A percentile compares a stretch with the other conserved stretches of the same genome.
Conservation (phyloP, 2,113 vertebrate species). For the Mus musculus region DNA sequence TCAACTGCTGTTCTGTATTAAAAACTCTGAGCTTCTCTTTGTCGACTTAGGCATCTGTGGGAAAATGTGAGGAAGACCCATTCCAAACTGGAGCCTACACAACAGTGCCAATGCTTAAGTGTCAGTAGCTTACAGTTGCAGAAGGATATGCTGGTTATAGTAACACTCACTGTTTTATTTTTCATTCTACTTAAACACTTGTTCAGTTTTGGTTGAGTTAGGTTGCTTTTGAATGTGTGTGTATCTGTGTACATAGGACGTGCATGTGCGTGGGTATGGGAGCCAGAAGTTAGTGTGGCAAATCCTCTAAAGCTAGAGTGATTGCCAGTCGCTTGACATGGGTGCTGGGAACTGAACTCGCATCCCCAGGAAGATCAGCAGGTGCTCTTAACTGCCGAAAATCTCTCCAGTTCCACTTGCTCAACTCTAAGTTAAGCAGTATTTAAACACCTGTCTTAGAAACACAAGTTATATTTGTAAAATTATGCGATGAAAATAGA, state of each 20-base stretch:
- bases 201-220: not conserved
- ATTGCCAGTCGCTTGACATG: too few relatives aligned
- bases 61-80: not conserved
- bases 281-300: too few relatives aligned
- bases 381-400: not conserved
- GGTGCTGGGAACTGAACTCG: not conserved
- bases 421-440: constrained; percentile 10
- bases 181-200: not conserved
- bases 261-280: too few relatives aligned
- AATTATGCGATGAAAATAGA: constrained; percentile 27
- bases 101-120: not conserved
- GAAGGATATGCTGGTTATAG: not conserved
- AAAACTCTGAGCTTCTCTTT: not conserved
- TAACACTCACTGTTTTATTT: not conserved
- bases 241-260: too few relatives aligned
- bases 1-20: not conserved
- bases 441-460: not conserved
- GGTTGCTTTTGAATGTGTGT: not conserved
- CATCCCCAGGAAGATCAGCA: not conserved
- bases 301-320: not conserved
- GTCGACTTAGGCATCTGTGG: not conserved
- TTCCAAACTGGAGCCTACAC: not conserved
- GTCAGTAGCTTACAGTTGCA: not conserved
- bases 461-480: not conserved
- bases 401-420: not conserved